Conservation (phyloP, 2,888 invertebrate species). For the Anthoptus insignis region DNA sequence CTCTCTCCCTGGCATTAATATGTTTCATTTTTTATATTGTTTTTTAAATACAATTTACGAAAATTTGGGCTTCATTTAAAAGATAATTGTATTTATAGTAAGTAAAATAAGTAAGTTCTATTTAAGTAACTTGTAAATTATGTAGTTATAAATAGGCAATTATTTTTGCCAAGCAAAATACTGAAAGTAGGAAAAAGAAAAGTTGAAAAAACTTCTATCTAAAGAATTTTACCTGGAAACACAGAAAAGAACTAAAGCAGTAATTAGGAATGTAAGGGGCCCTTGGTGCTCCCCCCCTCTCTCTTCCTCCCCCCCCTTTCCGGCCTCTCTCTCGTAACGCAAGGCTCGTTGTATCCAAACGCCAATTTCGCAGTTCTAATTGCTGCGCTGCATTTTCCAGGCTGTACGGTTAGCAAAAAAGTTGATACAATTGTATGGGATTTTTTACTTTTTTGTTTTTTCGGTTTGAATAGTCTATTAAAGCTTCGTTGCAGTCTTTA, state of each 20-base stretch:
- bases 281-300: background rate
- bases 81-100: no score
- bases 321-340: background rate
- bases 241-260: constrained; percentile 1
- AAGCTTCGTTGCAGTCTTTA: background rate
- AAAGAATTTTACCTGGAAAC: background rate
- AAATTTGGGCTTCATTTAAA: no score
- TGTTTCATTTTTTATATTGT: no score
- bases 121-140: no score
- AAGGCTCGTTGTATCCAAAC: background rate
- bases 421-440: constrained; percentile 3
- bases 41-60: no score
- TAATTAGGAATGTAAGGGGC: background rate
- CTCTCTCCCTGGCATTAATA: no score
- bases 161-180: no score
- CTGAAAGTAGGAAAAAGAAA: no score
- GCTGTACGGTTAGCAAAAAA: constrained; percentile 2
- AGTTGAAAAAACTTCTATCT: no score
- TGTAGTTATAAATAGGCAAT: no score
- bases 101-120: no score
- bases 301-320: background rate
- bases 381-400: constrained; percentile 9
- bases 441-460: constrained; percentile 1
- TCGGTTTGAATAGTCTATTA: background rate
- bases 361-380: constrained; percentile 9